Percentiles rank a stretch among this genome's conserved stretches.
Conservation (phyloP, 2,797 vertebrate species). For the Smutsia gigantea region DNA sequence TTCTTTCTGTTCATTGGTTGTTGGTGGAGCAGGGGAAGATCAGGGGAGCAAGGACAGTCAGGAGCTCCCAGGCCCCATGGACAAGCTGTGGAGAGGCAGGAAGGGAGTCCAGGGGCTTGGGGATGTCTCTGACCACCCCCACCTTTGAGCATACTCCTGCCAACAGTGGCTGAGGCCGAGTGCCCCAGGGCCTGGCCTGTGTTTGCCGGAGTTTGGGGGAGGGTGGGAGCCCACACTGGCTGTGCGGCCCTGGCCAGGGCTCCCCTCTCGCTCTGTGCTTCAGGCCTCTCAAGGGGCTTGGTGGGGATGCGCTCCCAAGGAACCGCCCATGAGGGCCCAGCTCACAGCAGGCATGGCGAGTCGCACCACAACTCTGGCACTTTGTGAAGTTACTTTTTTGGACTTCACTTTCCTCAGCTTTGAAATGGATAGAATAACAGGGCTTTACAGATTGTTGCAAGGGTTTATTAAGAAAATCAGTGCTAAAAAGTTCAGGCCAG, state of each 20-base stretch:
- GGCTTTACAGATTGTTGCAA: background rate
- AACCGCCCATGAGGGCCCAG: too few species aligned
- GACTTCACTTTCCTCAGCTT: background rate
- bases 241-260: background rate
- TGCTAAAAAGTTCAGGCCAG: background rate
- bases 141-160: background rate
- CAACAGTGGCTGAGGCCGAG: background rate
- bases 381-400: background rate
- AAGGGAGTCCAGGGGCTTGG: background rate
- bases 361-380: background rate
- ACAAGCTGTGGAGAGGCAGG: background rate
- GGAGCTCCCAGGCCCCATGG: background rate
- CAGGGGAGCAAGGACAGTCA: background rate
- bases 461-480: background rate
- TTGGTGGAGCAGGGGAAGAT: background rate
- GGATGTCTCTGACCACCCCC: background rate
- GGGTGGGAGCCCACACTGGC: background rate
- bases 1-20: background rate
- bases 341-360: rapidly evolving
- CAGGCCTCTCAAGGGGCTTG: background rate
- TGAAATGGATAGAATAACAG: background rate
- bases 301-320: background rate
- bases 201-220: background rate
- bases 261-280: background rate
- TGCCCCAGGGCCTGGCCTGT: background rate